Conservation (phyloP, 1,140 invertebrate species). For the Bombus soroeensis region DNA sequence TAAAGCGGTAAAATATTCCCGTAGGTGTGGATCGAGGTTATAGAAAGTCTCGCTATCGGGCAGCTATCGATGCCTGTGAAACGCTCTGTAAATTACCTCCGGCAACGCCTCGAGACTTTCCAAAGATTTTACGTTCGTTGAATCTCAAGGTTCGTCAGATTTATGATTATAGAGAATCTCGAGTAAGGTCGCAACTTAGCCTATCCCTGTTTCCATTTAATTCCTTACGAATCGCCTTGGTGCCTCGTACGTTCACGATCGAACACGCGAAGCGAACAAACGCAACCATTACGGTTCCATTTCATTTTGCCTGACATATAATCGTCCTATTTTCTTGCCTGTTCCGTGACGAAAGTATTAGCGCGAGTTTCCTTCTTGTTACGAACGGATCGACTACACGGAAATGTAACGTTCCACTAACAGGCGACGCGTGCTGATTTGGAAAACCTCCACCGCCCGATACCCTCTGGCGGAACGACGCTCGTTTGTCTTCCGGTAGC, state of each 20-base stretch:
- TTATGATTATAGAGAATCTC: neutral
- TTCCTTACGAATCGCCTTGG: neutral
- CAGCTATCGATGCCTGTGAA: constrained; percentile 6
- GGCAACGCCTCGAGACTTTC: constrained; percentile 10
- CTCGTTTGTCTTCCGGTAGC: constrained; percentile 14
- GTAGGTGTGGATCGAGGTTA: constrained; percentile 16
- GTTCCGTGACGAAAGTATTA: neutral
- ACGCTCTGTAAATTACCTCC: constrained; percentile 33
- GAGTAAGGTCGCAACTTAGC: no score
- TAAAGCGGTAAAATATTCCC: constrained; percentile 53
- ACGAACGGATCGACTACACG: neutral
- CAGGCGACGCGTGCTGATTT: neutral
- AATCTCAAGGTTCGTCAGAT: neutral
- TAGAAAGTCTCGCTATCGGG: constrained; percentile 6
- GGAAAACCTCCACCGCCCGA: no score
- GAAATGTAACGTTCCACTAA: neutral
- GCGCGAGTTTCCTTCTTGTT: neutral
- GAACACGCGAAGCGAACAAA: neutral
- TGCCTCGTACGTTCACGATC: neutral
- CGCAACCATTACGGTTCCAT: neutral
- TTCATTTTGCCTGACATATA: neutral
- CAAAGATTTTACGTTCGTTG: neutral
- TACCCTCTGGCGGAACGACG: neutral
- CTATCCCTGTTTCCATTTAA: neutral
- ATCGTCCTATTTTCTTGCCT: no score